These are phyloP conservation scores for Oryzias curvinotus DNA, from an alignment of 2,113 vertebrate genomes.

Conservation along the genomic window DNA sequence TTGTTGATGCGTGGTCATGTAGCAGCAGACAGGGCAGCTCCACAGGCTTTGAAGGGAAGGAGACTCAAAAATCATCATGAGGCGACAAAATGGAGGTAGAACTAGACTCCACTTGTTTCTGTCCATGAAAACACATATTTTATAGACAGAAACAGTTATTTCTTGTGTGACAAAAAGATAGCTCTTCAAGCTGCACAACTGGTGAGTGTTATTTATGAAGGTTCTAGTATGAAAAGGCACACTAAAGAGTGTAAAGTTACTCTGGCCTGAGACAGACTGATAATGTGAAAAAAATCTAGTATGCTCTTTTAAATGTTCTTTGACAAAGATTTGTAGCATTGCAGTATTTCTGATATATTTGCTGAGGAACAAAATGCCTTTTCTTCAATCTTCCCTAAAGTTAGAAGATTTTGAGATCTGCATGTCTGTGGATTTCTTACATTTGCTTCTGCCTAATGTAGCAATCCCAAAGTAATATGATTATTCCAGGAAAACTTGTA, in stretches of 20 bases:
- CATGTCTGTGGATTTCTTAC: constrained; percentile 60
- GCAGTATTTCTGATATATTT: constrained; percentile 52
- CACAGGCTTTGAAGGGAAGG: constrained; percentile 31
- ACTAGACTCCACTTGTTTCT: constrained; percentile 41
- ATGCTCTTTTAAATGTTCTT: constrained; percentile 44
- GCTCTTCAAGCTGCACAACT: constrained; percentile 14
- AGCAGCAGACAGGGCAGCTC: constrained; percentile 44
- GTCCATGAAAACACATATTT: constrained; percentile 8
- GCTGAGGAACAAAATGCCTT: constrained; percentile 62
- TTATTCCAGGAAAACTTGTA: constrained; percentile 50
- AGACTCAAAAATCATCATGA: constrained; percentile 19
- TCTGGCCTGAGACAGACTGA: constrained; percentile 20
- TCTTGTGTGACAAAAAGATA: constrained; percentile 35
- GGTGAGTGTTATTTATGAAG: constrained; percentile 21
- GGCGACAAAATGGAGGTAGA: constrained; percentile 21
- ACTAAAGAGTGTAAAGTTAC: constrained; percentile 15
- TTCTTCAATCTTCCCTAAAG: constrained; percentile 46
- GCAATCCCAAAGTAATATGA: constrained; percentile 53
- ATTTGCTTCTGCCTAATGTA: constrained; percentile 69
- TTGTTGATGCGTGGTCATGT: constrained; percentile 44
- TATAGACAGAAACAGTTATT: constrained; percentile 18
- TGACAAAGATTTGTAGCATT: constrained; percentile 71
- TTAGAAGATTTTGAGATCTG: constrained; percentile 42
- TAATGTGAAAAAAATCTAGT: constrained; percentile 25
- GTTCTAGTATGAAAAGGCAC: constrained; percentile 15